These are phyloP conservation scores for Nycticorax nycticorax DNA, from an alignment of 2,113 vertebrate species.

Conservation along the genomic window DNA sequence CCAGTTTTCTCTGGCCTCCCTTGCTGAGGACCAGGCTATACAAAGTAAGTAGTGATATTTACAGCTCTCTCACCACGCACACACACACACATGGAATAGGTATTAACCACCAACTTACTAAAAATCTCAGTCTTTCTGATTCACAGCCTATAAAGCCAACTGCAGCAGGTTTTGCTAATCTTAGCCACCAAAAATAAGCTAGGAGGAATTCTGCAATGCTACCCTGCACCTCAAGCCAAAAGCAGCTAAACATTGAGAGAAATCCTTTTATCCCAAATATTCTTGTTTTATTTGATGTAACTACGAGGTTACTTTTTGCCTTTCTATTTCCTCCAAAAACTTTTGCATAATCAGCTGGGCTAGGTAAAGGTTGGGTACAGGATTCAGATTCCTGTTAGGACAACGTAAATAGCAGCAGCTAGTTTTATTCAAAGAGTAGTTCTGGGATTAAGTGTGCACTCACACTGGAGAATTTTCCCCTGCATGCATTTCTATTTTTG, in stretches of 20 bases:
- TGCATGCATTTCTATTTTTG: neutral
- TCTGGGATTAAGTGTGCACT: neutral
- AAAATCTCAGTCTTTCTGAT: neutral
- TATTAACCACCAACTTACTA: neutral
- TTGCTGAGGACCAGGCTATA: neutral
- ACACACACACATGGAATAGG: accelerated
- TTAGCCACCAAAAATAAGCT: neutral
- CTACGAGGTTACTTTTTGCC: neutral
- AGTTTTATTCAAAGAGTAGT: neutral
- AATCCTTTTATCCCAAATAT: neutral
- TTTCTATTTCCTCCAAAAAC: neutral
- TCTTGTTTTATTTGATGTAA: neutral
- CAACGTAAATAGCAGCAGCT: neutral
- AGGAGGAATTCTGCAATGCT: neutral
- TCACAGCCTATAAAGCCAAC: neutral
- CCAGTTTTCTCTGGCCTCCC: neutral
- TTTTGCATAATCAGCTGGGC: neutral
- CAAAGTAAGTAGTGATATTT: neutral
- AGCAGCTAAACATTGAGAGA: neutral
- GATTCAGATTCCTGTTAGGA: neutral
- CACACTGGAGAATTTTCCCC: neutral
- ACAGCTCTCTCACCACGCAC: neutral
- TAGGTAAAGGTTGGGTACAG: neutral
- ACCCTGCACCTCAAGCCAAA: neutral
- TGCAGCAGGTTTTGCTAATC: neutral